These are phyloP conservation scores for Myopa tessellatipennis DNA, from an alignment of 2,888 invertebrate genomes.

Conservation along the genomic window DNA sequence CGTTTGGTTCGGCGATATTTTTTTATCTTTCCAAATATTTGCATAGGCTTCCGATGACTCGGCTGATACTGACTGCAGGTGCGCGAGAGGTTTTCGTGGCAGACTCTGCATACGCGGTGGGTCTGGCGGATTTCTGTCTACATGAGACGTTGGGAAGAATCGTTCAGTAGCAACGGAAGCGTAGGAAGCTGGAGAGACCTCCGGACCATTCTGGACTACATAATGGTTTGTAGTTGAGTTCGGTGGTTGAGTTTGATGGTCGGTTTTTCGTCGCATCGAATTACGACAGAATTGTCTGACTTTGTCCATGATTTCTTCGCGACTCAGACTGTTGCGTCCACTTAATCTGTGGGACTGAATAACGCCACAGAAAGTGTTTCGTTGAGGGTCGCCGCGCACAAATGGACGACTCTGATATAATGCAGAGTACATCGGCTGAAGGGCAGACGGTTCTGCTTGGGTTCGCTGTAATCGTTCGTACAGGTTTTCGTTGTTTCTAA, in stretches of 20 bases:
- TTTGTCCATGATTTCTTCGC: slow-evolving; percentile 65
- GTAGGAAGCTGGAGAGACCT: slow-evolving; percentile 65
- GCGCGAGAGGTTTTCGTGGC: slow-evolving; percentile 48
- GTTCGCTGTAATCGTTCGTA: slow-evolving; percentile 57
- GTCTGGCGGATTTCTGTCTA: slow-evolving; percentile 65
- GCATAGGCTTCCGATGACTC: slow-evolving; percentile 60
- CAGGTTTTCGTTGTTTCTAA: slow-evolving; percentile 57
- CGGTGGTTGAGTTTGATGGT: slow-evolving; percentile 42
- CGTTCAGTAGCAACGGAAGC: slow-evolving; percentile 63
- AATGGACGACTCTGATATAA: slow-evolving; percentile 54
- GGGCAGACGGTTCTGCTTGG: slow-evolving; percentile 32
- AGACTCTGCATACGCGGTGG: slow-evolving; percentile 64
- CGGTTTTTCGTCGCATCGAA: slow-evolving; percentile 63
- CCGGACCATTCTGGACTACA: slow-evolving; percentile 51
- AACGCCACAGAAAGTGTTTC: slow-evolving; percentile 64
- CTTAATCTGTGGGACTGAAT: slow-evolving; percentile 46
- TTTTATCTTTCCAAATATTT: slow-evolving; percentile 64
- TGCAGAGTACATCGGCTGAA: slow-evolving; percentile 44
- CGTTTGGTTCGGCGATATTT: slow-evolving; percentile 63
- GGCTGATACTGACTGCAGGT: slow-evolving; percentile 32
- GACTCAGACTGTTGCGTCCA: slow-evolving; percentile 58
- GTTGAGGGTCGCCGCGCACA: slow-evolving; percentile 61
- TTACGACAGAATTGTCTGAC: slow-evolving; percentile 67
- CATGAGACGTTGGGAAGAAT: slow-evolving; percentile 52
- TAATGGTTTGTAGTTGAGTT: slow-evolving; percentile 51